Evolutionary conservation across 2,797 vertebrate species (phyloP), one percentile per base, ranked within the genome.

Genomic region (Ispidina picta): DNA sequence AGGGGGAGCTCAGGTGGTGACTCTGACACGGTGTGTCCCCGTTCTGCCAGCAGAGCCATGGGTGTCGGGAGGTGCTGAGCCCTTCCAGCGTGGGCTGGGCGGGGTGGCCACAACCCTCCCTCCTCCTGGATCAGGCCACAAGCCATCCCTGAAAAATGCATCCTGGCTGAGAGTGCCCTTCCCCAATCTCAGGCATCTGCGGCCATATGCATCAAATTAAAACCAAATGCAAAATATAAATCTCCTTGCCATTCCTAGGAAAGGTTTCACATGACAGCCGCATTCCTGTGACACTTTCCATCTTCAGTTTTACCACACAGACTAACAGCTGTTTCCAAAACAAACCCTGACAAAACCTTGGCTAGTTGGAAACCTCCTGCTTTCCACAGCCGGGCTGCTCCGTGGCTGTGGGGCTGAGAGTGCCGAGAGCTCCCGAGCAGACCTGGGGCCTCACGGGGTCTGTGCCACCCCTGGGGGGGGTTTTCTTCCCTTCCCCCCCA

Each of bases 241-340:
- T 96, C 93, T 95, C 89, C 71, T 9, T 37, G 95, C 91, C 94
- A 20, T 91, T 92, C 88, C 92, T 65, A 16, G 71, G 93, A 16
- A 95, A 73, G 92, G 93, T 95, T 95, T 95, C 88, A 16, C 92
- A 93, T 95, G 95, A 95, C 95, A 91, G 5, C 80, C 83, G 2
- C 95, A 95, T 95, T 96, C 94, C 94, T 88, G 91, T 95, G 95
- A 94, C 93, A 92, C 92, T 95, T 95, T 94, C 93, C 94, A 94
- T 94, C 93, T 84, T 91, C 25, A 92, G 85, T 64, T 89, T 86
- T 88, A 93, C 92, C 85, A 11, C 94, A 86, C 80, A 43, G 74
- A 43, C 89, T 63, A 94, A 90, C 93, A 93, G 93, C 94, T 96
- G 93, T 91, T 94, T 96, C 95, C 94, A 96, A 94, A 96, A 93